Evolutionary conservation across 2,888 invertebrate genomes (phyloP), one percentile per base, ranked within the genome.

Genomic region (Calephelis perditalis): DNA sequence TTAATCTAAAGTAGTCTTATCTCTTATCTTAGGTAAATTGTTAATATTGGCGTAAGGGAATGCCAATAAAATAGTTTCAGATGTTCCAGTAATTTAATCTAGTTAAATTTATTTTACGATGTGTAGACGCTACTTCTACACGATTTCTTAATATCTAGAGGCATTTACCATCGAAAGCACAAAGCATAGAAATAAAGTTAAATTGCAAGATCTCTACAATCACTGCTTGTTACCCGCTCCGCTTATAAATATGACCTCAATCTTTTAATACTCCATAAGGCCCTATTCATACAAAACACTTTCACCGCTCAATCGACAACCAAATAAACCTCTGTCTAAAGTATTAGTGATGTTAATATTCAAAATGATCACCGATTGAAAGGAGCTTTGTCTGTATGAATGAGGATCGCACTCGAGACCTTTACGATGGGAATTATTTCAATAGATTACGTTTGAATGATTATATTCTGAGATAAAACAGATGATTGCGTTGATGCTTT

Each of bases 291-390:
- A 56, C 58, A 64, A 70, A 72, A 71, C 71, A 71, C 74, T 75
- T 74, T 80, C 77, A 77, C 74, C 74, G 70, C 74, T 74, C 79
- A 76, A 78, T 75, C 75, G 70, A 65, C 70, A 70, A 73, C 71
- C 76, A 78, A 78, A 82, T 81, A 79, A 81, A 77, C 76, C 72
- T 63, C 72, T 69, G 68, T 78, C 78, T 81, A 79, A 59, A 57
- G 61, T 59, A 54, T 65, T 63, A 62, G 57, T 56, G 59, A 60
- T 67, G 65, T 63, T 67, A 67, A 67, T 67, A 65, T 65, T 59
- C 65, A 61, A 67, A 52, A 56, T 65, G 65, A 66, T 65, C 60
- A 66, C 62, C 65, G 62, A 64, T 63, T 69, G 67, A 70, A 70
- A 64, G 70, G 62, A 49, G 63, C 65, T 63, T 70, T 70, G 68